Percentiles rank a stretch among this genome's conserved stretches.
Evolutionary conservation across 2,113 vertebrate species (phyloP).

Genomic region (Hemicordylus capensis): DNA sequence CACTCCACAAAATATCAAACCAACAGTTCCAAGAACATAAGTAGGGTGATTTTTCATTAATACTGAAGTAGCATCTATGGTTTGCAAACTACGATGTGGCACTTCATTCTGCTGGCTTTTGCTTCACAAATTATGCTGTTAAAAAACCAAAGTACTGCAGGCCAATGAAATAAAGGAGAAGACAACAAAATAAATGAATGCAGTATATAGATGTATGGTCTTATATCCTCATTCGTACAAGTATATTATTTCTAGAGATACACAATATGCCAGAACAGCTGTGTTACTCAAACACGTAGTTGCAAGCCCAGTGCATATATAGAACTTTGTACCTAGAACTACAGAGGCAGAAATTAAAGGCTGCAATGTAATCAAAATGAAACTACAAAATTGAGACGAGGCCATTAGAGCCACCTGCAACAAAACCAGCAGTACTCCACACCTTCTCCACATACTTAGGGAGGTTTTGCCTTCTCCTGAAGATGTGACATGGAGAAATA

Average conservation of each 20-base stretch:
- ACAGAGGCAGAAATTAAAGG: background rate
- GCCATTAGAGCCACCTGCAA: too few relatives aligned
- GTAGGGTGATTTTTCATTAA: slow-evolving; percentile 10
- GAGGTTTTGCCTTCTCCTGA: too few relatives aligned
- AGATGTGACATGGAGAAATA: too few relatives aligned
- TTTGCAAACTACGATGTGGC: background rate
- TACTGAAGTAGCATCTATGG: background rate
- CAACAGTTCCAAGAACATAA: slow-evolving; percentile 12
- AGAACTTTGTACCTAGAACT: background rate
- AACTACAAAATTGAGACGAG: background rate
- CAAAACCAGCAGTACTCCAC: too few relatives aligned
- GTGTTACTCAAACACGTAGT: background rate
- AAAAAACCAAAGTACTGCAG: background rate
- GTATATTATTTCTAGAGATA: background rate
- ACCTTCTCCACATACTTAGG: too few relatives aligned
- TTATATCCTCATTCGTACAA: background rate
- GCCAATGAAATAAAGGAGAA: background rate
- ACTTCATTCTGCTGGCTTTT: background rate
- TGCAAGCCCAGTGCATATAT: background rate
- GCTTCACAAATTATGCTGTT: background rate
- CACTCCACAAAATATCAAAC: slow-evolving; percentile 16
- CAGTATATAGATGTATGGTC: background rate
- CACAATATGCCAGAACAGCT: background rate
- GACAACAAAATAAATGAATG: background rate
- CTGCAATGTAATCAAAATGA: background rate